Evolutionary conservation across 2,113 vertebrate species (phyloP).

Genomic region (Oreochromis aureus): DNA sequence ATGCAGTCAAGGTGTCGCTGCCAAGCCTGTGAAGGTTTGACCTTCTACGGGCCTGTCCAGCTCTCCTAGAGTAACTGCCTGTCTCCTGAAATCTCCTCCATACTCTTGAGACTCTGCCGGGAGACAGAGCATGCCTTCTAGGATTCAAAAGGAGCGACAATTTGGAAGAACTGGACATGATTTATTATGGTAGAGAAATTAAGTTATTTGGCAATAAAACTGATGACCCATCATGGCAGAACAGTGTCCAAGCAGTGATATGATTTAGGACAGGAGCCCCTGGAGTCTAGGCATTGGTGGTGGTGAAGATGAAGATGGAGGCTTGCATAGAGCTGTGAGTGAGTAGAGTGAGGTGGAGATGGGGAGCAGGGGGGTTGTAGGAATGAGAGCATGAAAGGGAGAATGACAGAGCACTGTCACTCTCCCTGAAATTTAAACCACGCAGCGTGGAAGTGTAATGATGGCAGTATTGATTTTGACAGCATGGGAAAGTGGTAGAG

Average conservation of each 20-base stretch:
- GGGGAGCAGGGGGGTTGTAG: background rate
- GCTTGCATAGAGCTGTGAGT: background rate
- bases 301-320: background rate
- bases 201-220: background rate
- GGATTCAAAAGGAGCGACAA: background rate
- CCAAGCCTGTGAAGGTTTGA: background rate
- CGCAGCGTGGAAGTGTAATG: background rate
- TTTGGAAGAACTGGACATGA: background rate
- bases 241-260: background rate
- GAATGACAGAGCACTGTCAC: background rate
- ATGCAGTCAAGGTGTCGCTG: background rate
- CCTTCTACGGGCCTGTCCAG: background rate
- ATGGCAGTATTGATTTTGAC: background rate
- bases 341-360: background rate
- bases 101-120: background rate
- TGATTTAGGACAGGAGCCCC: background rate
- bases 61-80: background rate
- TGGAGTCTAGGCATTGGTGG: rapidly evolving
- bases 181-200: background rate
- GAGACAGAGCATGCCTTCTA: background rate
- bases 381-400: background rate
- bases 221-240: background rate
- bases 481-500: background rate
- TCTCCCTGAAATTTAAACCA: background rate
- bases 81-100: background rate